phyloP scores from a whole-genome alignment of 2,797 vertebrate genomes.

The Enoplosus armatus region DNA sequence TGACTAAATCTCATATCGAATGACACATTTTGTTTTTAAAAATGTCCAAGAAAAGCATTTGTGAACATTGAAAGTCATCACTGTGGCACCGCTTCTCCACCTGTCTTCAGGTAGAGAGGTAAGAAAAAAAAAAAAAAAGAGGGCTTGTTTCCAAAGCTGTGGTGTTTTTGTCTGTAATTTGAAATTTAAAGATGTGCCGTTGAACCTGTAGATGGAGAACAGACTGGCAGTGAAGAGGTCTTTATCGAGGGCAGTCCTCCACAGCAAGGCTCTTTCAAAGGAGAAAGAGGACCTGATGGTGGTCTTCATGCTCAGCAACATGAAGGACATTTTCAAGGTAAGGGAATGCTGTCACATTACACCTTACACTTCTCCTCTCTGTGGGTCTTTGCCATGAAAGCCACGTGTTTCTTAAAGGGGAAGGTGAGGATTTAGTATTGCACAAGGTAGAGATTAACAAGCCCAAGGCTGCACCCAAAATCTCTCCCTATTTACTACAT shows the following conservation, averaged over 20 bases:
- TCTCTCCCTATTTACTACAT: neutral
- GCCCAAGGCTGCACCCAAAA: neutral
- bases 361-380: neutral
- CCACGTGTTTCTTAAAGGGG: neutral
- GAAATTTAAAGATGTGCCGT: neutral
- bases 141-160: neutral
- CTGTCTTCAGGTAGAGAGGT: neutral
- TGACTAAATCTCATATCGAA: neutral
- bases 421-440: neutral
- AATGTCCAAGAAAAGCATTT: neutral
- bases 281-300: slow-evolving; percentile 93
- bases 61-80: neutral
- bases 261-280: slow-evolving; percentile 89
- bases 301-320: slow-evolving; percentile 94
- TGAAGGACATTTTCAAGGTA: slow-evolving; percentile 92
- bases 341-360: neutral
- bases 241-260: slow-evolving; percentile 91
- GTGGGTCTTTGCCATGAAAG: neutral
- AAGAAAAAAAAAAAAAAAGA: neutral
- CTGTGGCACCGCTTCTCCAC: no score
- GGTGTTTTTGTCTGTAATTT: slow-evolving; percentile 1
- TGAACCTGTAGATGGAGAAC: slow-evolving; percentile 89
- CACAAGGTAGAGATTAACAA: neutral
- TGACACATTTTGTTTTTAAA: neutral
- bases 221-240: slow-evolving; percentile 91